Base-by-base conservation (phyloP, 2,797 vertebrate species). In the Syngnathus rostellatus region DNA sequence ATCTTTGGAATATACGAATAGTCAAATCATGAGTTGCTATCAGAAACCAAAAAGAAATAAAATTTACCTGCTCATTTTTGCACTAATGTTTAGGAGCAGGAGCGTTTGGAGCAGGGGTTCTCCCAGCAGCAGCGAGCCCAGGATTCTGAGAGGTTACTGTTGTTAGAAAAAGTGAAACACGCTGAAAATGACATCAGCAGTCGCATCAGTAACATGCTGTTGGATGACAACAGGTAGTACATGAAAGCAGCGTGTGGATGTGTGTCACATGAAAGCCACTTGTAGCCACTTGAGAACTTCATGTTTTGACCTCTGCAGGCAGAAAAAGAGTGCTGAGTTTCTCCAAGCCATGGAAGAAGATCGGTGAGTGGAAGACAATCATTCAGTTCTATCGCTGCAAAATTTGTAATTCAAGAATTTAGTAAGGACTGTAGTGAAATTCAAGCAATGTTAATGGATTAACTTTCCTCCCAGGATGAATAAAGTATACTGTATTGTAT, bases 321-420 rank as follows among this genome's bases (percentile, higher is more conserved):
- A 97, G 74, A 94, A 90, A 58, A 94, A 92, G 80, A 96, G 87
- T 41, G 90, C 94, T 0, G 92, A 91, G 78, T 91, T 98, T 75
- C 87, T 98, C 54, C 95, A 97, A 79, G 89, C 93, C 3, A 81
- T 99, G 82, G 95, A 99, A 72, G 92, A 95, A 39, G 95, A 99
- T 64, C 92, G 96, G 97, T 98, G 88, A 86, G 83, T 69, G 60
- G 9, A 60, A 41, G n/a, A 62, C 43, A 23, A 25, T 45, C 31
- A 5, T 9, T 39, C 17, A 59, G 1, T 19, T 59, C 16, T 31
- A 16, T 7, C 14, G 54, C 4, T 2, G 54, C 23, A 57, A 57
- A 31, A 21, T 16, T 31, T 57, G 54, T 31, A 57, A 57, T 57
- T 12, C 54, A 48, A 17, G 46, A 17, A 48, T 48, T 48, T 48